Percentiles rank a stretch among this genome's conserved stretches.
These are phyloP conservation scores for Acomys russatus DNA, from an alignment of 2,797 vertebrate genomes.

Conservation along the genomic window DNA sequence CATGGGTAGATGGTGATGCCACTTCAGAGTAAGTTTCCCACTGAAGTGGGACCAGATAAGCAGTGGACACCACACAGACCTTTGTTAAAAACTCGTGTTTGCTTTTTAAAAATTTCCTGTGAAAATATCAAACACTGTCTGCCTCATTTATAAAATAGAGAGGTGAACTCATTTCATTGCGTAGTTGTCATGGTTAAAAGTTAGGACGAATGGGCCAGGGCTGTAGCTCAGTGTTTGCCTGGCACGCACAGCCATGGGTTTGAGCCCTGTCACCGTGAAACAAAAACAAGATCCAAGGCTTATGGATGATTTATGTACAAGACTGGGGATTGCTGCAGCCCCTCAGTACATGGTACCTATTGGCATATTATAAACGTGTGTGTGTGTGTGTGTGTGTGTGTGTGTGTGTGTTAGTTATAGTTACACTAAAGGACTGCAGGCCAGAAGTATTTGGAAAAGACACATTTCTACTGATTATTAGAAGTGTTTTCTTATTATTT, in stretches of 20 bases:
- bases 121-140: not conserved
- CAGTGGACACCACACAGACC: not conserved
- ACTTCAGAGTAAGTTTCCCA: not conserved
- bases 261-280: not conserved
- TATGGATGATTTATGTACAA: not conserved
- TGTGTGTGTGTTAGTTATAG: not conserved
- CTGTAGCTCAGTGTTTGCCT: not conserved
- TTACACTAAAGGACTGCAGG: not conserved
- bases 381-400: not conserved
- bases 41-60: not conserved
- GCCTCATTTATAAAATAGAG: constrained; percentile 29
- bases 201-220: not conserved
- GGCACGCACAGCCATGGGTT: not conserved
- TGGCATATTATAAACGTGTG: not conserved
- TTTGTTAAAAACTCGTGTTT: constrained; percentile 10
- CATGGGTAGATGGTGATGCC: not conserved
- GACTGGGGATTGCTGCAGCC: not conserved
- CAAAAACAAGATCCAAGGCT: not conserved
- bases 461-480: not conserved
- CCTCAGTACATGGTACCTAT: not conserved
- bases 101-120: not conserved
- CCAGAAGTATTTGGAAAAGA: not conserved
- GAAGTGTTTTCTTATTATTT: not conserved
- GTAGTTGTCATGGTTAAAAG: not conserved
- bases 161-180: not conserved